A percentile compares a stretch with the other conserved stretches of the same genome.
Evolutionary conservation across 2,797 vertebrate genomes (phyloP).

Genomic region (Morus bassanus): DNA sequence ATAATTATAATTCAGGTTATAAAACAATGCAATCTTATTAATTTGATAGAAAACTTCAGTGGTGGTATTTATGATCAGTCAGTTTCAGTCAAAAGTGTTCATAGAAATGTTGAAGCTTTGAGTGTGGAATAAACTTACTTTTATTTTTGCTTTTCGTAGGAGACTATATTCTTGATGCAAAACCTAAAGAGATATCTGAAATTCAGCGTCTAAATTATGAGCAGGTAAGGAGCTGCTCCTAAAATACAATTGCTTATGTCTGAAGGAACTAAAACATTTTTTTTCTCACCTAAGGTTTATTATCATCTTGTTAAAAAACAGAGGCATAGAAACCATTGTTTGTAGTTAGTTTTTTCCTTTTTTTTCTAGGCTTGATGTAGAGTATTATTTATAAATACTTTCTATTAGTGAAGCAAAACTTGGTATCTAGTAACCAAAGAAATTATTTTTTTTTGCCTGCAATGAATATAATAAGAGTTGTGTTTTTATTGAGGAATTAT

Average conservation of each 20-base stretch:
- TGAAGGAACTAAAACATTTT: neutral
- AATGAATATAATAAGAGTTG: neutral
- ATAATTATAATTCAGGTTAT: neutral
- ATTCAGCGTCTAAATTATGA: conserved; percentile 98
- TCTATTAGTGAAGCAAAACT: neutral
- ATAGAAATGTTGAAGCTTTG: neutral
- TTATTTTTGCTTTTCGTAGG: conserved; percentile 78
- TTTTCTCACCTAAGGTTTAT: neutral
- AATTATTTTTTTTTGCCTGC: neutral
- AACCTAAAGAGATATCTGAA: conserved; percentile 98
- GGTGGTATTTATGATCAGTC: neutral
- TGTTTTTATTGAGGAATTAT: neutral
- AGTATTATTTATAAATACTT: neutral
- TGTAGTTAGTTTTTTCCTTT: neutral
- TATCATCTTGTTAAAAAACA: neutral
- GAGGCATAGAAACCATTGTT: neutral
- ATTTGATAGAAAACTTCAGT: neutral
- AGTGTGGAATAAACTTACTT: neutral
- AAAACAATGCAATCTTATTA: neutral
- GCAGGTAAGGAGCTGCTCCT: conserved; percentile 82
- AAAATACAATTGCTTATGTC: neutral
- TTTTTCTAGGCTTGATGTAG: neutral
- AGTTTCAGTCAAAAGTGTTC: neutral
- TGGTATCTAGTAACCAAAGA: neutral
- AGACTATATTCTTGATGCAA: conserved; percentile 97